Conservation (phyloP, 1,140 invertebrate species). For the Camponotus vicinus region DNA sequence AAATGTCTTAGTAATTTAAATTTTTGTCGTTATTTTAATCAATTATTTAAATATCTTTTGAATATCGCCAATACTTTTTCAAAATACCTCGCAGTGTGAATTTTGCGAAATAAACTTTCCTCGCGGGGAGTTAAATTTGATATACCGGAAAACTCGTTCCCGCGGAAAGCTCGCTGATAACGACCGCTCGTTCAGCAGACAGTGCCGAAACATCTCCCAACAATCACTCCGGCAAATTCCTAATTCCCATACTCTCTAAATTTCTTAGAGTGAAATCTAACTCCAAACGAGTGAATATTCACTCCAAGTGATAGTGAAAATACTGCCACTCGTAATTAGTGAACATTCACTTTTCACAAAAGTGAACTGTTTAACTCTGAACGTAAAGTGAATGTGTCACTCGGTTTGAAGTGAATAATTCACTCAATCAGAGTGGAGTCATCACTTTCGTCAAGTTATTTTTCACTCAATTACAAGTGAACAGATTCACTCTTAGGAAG, state of each 20-base stretch:
- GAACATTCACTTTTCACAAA: no score
- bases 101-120: conserved; percentile 30
- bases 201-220: conserved; percentile 41
- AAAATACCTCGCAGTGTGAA: background rate
- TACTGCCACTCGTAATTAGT: no score
- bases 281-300: no score
- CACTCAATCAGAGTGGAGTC: no score
- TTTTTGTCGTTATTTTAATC: background rate
- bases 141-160: conserved; percentile 31
- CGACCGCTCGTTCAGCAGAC: conserved; percentile 33
- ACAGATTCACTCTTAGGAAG: no score
- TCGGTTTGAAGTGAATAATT: no score
- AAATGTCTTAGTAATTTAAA: background rate
- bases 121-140: conserved; percentile 32
- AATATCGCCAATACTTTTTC: background rate
- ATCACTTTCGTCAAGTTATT: no score
- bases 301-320: no score
- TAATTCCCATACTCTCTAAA: conserved; percentile 60
- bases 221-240: conserved; percentile 58
- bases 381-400: no score
- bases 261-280: no score
- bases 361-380: no score
- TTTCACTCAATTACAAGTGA: no score
- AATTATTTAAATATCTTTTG: background rate
- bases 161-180: conserved; percentile 50